Conservation (phyloP, 2,113 vertebrate species). For the Passer domesticus region DNA sequence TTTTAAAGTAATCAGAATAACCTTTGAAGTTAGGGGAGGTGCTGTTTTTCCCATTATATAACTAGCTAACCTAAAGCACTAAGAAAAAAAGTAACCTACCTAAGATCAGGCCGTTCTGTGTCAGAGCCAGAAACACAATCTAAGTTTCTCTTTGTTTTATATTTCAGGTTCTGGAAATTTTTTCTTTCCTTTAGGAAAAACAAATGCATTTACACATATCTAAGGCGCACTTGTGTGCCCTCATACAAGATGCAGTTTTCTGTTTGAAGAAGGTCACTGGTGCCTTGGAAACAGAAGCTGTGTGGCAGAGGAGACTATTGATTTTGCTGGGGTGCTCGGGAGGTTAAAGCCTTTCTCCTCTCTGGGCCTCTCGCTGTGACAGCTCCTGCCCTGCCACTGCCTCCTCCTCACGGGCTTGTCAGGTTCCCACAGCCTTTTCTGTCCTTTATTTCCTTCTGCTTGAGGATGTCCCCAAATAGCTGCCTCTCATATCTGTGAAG, state of each 20-base stretch:
- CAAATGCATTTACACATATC: neutral
- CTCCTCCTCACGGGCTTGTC: neutral
- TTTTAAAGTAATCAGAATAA: conserved; percentile 34
- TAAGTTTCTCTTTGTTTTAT: neutral
- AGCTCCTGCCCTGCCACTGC: neutral
- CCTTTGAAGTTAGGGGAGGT: conserved; percentile 43
- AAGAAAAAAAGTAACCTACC: neutral
- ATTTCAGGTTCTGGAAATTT: neutral
- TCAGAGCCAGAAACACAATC: neutral
- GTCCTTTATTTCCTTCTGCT: neutral
- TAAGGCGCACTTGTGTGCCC: neutral
- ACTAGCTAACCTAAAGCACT: neutral
- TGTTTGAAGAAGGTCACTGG: neutral
- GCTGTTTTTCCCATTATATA: conserved; percentile 14
- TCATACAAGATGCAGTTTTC: neutral
- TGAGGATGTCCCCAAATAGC: neutral
- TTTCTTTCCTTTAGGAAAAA: neutral
- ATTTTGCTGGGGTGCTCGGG: neutral
- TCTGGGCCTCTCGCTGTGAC: neutral
- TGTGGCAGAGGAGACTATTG: neutral
- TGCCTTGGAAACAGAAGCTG: neutral
- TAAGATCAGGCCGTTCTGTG: neutral
- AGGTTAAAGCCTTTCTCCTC: neutral
- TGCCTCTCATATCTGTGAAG: neutral
- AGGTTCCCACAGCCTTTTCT: neutral